These are phyloP conservation scores for Pluvianellus socialis DNA, from an alignment of 2,113 vertebrate species.

Conservation along the genomic window DNA sequence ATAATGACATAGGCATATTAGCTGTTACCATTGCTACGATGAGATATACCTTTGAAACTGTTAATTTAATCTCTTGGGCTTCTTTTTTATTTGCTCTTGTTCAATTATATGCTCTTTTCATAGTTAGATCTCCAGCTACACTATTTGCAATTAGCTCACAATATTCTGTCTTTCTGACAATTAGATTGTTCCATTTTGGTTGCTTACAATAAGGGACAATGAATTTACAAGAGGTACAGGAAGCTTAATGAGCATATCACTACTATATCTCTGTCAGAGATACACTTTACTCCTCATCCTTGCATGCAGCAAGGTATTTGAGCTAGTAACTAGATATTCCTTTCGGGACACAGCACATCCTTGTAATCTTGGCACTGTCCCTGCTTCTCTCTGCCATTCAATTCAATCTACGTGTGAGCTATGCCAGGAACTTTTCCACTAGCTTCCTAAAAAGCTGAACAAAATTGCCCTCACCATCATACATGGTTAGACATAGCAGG, in stretches of 20 bases:
- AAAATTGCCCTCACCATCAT: background rate
- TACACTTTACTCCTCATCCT: background rate
- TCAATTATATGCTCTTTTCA: constrained; percentile 1
- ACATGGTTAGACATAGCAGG: background rate
- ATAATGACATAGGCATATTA: background rate
- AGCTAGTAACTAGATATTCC: background rate
- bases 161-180: background rate
- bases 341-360: background rate
- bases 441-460: background rate
- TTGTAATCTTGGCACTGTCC: background rate
- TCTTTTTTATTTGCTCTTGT: background rate
- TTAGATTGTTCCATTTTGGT: background rate
- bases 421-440: background rate
- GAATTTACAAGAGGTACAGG: background rate
- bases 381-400: background rate
- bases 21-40: background rate
- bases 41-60: background rate
- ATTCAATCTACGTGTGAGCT: background rate
- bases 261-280: background rate
- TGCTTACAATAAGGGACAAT: background rate
- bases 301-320: background rate
- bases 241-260: background rate
- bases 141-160: background rate
- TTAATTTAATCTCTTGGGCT: constrained; percentile 15
- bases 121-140: background rate